Evolutionary conservation across 2,797 vertebrate species (phyloP), one percentile per base, ranked within the genome.

Genomic region (Petrocephalus schoutedeni): DNA sequence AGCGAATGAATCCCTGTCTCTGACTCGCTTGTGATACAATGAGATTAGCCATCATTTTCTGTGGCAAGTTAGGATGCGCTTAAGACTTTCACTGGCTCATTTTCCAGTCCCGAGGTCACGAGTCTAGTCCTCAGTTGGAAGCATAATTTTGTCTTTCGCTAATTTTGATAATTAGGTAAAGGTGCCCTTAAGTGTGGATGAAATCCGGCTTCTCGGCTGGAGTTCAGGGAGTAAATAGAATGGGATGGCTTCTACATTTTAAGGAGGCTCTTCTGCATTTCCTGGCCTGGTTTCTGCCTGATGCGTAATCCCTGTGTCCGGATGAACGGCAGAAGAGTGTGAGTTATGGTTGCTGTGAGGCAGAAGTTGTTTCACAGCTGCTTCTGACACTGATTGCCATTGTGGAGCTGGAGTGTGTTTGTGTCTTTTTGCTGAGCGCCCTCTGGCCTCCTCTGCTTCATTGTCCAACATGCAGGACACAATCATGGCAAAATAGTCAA

Each of bases 401-500:
- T 41, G 53, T 58, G 19, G 28, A 6, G 9, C 23, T 58, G 21
- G 16, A 4, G 87, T 36, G 41, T 57, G 21, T 23, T 19, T 82
- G 8, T 64, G 9, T 59, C 12, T 36, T 88, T 71, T 56, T 41
- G 21, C 53, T 51, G n/a, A 54, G 32, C 45, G 41, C 41, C 16
- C 61, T 21, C 0, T 32, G 2, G 5, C 57, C 3, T 14, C 36
- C 36, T n/a, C 77, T 53, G 41, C 32, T 59, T 56, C 56, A 77
- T 82, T 59, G 7, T 41, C 23, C 4, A 64, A 41, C 49, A 45
- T 85, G 54, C 53, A 85, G 71, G 87, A 86, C 71, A 82, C 53
- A 71, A 83, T 80, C 85, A 59, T 71, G 16, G 67, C 28, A 86
- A 64, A 86, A 71, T 64, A 19, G n/a, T 51, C 21, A 71, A 82